These are phyloP conservation scores for Typhlomys cinereus DNA, from an alignment of 2,113 vertebrate species.

Conservation along the genomic window DNA sequence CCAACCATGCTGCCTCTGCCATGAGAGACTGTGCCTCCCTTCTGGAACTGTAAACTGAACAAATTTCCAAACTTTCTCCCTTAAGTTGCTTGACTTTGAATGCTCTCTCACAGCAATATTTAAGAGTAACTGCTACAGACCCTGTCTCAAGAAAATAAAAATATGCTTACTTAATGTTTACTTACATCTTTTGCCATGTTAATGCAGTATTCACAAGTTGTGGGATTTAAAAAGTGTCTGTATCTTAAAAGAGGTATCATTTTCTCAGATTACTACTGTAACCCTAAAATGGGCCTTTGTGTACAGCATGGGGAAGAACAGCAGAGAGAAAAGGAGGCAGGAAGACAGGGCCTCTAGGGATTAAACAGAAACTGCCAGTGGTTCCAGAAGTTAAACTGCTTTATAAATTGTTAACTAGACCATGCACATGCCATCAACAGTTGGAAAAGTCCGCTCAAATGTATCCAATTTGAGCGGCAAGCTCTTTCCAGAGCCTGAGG, in stretches of 20 bases:
- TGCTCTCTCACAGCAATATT: too few species aligned
- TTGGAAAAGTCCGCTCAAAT: background rate
- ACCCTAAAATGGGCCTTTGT: background rate
- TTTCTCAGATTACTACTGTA: background rate
- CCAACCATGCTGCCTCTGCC: too few species aligned
- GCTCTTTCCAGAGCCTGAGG: background rate
- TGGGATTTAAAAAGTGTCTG: background rate
- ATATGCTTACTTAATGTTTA: constrained; percentile 6
- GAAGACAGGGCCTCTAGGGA: background rate
- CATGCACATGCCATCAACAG: background rate
- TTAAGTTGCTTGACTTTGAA: too few species aligned
- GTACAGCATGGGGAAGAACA: background rate
- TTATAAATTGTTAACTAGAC: constrained; percentile 30
- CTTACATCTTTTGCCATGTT: background rate
- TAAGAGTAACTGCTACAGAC: too few species aligned
- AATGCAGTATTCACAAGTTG: background rate
- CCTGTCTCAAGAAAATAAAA: background rate
- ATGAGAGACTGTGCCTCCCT: too few species aligned
- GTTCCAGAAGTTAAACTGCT: constrained; percentile 2
- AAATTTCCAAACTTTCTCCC: too few species aligned
- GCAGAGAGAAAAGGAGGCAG: background rate
- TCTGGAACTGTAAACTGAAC: too few species aligned
- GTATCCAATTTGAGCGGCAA: background rate
- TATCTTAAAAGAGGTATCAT: background rate
- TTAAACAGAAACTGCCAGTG: background rate